Evolutionary conservation across 64 coral and sea anemone species (phyloP).

Genomic region (Montipora cactus): DNA sequence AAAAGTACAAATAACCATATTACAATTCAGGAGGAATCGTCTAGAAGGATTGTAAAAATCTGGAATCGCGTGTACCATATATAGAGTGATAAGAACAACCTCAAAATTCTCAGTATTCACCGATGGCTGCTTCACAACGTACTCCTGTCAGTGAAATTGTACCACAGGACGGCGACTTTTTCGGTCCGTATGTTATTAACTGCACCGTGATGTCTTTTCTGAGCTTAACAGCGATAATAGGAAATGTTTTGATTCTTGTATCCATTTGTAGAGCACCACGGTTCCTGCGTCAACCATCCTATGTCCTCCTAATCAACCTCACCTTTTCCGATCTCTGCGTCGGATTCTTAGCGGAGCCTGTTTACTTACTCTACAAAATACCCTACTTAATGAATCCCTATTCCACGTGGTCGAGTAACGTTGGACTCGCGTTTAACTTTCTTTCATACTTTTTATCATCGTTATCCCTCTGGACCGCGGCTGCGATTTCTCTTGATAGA

Average conservation of each 20-base stretch:
- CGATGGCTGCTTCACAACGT: neutral
- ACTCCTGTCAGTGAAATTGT: neutral
- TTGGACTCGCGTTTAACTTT: neutral
- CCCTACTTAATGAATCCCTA: slow-evolving; percentile 4
- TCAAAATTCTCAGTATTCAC: no score
- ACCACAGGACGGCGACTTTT: slow-evolving; percentile 2
- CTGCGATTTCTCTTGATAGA: slow-evolving; percentile 38
- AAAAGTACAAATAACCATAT: neutral
- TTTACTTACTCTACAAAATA: slow-evolving; percentile 28
- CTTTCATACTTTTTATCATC: slow-evolving; percentile 10
- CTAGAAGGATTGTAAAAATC: neutral
- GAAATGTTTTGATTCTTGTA: slow-evolving; percentile 31
- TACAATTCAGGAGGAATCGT: neutral
- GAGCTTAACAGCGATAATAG: slow-evolving; percentile 24
- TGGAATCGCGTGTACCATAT: neutral
- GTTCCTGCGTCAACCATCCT: slow-evolving; percentile 35
- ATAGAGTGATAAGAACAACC: neutral
- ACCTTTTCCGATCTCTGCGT: slow-evolving; percentile 36
- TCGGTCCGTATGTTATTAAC: slow-evolving; percentile 4
- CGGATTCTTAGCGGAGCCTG: neutral
- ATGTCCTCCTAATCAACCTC: slow-evolving; percentile 28
- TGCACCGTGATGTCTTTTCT: slow-evolving; percentile 18
- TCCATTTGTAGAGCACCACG: slow-evolving; percentile 25
- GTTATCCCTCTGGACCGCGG: slow-evolving; percentile 32
- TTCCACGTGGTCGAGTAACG: slow-evolving; percentile 7